phyloP scores from a whole-genome alignment of 1,140 invertebrate genomes.

The Drosophila trapezifrons region DNA sequence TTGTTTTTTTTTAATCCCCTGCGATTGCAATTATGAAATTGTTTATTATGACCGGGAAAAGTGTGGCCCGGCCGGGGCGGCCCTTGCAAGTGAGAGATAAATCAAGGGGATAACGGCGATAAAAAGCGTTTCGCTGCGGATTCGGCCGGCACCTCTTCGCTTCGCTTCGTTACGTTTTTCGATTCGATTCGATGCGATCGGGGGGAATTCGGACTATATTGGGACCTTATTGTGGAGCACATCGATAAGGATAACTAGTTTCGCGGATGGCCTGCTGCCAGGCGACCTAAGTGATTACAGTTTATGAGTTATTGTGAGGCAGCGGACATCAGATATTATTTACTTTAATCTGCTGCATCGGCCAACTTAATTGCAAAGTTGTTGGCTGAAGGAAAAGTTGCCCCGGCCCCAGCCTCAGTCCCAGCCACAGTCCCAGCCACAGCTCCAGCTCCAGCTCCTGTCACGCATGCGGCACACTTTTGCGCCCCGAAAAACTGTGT shows the following conservation, averaged over 20 bases:
- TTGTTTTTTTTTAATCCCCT: conserved; percentile 4
- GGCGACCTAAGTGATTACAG: conserved; percentile 72
- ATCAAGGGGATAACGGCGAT: conserved; percentile 77
- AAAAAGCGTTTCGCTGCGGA: conserved; percentile 57
- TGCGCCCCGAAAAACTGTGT: conserved; percentile 76
- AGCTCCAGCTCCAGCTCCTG: conserved; percentile 25
- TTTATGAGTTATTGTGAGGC: conserved; percentile 72
- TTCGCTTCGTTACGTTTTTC: conserved; percentile 23
- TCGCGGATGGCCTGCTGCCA: conserved; percentile 33
- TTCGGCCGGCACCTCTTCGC: conserved; percentile 11
- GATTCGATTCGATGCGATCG: conserved; percentile 22
- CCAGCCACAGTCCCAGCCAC: not conserved
- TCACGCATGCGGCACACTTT: conserved; percentile 80
- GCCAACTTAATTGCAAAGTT: conserved; percentile 72
- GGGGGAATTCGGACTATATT: conserved; percentile 17
- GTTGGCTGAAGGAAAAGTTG: conserved; percentile 54
- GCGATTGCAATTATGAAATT: conserved; percentile 67
- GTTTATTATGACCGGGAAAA: conserved; percentile 64
- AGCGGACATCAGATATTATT: conserved; percentile 70
- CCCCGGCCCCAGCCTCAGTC: not conserved
- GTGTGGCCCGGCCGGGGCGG: conserved; percentile 29
- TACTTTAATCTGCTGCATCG: conserved; percentile 79
- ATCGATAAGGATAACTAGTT: conserved; percentile 72
- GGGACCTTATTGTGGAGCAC: conserved; percentile 14
- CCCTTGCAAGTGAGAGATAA: conserved; percentile 70